phyloP scores from a whole-genome alignment of 2,113 vertebrate genomes.

The Serilophus lunatus region DNA sequence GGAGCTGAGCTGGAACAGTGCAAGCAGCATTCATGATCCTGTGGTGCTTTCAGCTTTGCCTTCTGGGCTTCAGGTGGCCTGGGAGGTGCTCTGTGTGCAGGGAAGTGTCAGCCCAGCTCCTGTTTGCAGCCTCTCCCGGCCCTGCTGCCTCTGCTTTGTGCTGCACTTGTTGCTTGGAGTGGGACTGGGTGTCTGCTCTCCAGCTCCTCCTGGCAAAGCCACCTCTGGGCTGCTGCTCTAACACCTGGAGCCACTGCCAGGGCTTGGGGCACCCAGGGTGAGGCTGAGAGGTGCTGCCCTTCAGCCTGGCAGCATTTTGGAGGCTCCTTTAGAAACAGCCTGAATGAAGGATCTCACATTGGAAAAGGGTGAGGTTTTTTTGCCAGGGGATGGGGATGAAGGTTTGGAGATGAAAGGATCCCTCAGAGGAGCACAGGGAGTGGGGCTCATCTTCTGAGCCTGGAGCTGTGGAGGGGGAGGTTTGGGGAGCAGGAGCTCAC shows the following conservation, averaged over 20 bases:
- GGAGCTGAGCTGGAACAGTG: neutral
- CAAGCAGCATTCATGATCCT: too few species aligned
- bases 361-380: neutral
- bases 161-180: too few species aligned
- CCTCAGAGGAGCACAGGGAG: neutral
- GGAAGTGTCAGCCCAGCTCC: too few species aligned
- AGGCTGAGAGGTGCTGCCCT: neutral
- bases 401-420: neutral
- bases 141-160: too few species aligned
- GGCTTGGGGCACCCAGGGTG: neutral
- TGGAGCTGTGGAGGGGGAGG: neutral
- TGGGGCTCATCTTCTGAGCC: neutral
- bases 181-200: neutral
- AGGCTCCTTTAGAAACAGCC: neutral
- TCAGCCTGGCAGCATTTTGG: neutral
- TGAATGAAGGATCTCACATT: neutral
- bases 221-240: neutral
- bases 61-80: fast-evolving
- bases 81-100: neutral
- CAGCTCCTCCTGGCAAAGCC: neutral
- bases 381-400: neutral
- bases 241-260: neutral
- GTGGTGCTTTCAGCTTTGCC: too few species aligned
- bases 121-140: too few species aligned
- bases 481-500: neutral